phyloP scores from a whole-genome alignment of 2,113 vertebrate genomes.

The Plotosus lineatus region DNA sequence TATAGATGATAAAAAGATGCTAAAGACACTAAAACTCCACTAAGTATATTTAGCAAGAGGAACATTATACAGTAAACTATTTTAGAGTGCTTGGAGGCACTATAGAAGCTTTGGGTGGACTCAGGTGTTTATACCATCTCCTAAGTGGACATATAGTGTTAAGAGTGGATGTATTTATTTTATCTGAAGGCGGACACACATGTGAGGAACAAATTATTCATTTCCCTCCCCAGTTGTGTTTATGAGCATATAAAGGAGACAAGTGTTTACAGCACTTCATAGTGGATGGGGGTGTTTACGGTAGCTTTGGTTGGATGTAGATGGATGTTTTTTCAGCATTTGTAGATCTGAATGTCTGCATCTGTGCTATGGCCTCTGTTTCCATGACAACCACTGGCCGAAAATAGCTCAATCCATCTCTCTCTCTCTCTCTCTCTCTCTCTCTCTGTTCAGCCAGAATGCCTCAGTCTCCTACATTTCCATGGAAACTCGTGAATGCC shows the following conservation, averaged over 20 bases:
- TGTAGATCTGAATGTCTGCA: conserved; percentile 74
- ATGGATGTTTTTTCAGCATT: conserved; percentile 52
- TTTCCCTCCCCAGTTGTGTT: too few relatives aligned
- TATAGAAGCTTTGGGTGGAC: not conserved
- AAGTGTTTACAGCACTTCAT: not conserved
- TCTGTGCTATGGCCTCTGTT: conserved; percentile 79
- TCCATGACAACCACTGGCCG: conserved; percentile 75
- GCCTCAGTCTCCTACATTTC: conserved; percentile 69
- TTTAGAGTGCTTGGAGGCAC: not conserved
- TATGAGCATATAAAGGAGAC: too few relatives aligned
- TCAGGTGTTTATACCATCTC: not conserved
- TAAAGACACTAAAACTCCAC: too few relatives aligned
- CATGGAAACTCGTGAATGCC: conserved; percentile 72
- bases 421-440: conserved; percentile 12
- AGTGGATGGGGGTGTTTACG: not conserved
- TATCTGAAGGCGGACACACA: not conserved
- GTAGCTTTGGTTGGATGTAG: not conserved
- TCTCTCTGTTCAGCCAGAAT: conserved; percentile 65
- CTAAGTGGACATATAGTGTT: too few relatives aligned
- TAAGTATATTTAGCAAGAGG: too few relatives aligned
- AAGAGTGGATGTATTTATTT: not conserved
- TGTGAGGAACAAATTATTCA: too few relatives aligned
- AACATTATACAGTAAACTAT: too few relatives aligned
- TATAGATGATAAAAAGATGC: too few relatives aligned
- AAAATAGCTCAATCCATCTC: conserved; percentile 69